phyloP scores from a whole-genome alignment of 1,140 invertebrate species.

The Colletes gigas region DNA sequence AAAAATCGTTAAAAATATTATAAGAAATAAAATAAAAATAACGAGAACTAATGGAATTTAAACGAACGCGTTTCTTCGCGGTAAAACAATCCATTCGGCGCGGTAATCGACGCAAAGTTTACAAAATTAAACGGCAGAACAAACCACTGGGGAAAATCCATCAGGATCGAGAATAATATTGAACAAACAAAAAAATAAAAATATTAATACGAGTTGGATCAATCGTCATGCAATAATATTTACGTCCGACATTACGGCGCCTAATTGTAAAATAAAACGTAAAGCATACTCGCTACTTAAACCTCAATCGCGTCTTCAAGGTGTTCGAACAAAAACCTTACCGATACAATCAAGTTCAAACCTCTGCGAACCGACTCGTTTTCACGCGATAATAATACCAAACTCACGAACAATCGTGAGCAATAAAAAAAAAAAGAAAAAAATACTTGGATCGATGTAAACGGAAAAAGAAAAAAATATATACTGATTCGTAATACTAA shows the following conservation, averaged over 20 bases:
- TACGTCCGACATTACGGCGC: conserved; percentile 10
- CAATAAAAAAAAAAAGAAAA: background rate
- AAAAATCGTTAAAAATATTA: background rate
- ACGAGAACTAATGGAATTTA: background rate
- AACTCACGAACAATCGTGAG: too few species aligned
- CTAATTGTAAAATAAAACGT: background rate
- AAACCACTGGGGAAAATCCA: background rate
- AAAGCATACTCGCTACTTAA: background rate
- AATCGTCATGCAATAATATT: background rate
- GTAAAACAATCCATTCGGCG: background rate
- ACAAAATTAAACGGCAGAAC: background rate
- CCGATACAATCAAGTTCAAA: conserved; percentile 21
- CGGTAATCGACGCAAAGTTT: conserved; percentile 4
- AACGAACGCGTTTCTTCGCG: conserved; percentile 10
- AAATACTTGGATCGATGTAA: background rate
- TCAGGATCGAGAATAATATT: background rate
- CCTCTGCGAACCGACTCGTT: conserved; percentile 5
- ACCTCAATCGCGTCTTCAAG: background rate
- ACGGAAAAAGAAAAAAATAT: background rate
- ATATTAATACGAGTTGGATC: background rate
- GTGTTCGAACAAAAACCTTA: conserved; percentile 14
- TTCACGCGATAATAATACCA: too few species aligned
- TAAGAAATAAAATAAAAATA: background rate
- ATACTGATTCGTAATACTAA: conserved; percentile 33
- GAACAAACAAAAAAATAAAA: background rate